Percentiles rank a stretch among this genome's conserved stretches.
phyloP scores from a whole-genome alignment of 2,797 vertebrate genomes.

The Gambusia yucatana region DNA sequence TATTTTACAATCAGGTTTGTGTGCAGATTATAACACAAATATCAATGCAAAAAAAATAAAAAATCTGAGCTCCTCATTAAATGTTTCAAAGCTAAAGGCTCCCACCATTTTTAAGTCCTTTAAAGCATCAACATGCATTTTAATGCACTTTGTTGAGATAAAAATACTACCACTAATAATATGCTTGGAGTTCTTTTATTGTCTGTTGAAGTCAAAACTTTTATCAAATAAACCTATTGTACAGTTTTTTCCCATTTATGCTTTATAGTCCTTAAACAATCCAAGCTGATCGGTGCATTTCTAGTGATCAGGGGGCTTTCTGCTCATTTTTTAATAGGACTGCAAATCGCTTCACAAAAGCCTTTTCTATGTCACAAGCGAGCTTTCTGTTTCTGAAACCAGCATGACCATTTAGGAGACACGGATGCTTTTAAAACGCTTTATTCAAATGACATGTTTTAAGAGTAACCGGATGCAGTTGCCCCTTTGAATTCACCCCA shows the following conservation, averaged over 20 bases:
- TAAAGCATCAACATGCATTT: not conserved
- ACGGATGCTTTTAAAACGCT: not conserved
- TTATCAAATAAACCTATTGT: not conserved
- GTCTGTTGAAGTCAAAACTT: not conserved
- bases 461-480: slow-evolving; percentile 11
- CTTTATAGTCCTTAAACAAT: not conserved
- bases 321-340: not conserved
- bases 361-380: slow-evolving; percentile 11
- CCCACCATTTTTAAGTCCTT: not conserved
- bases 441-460: not conserved
- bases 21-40: not conserved
- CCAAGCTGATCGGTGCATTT: not conserved
- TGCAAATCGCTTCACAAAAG: not conserved
- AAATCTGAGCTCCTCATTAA: not conserved
- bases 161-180: not conserved
- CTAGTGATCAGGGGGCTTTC: not conserved
- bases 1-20: not conserved
- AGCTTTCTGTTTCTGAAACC: slow-evolving; percentile 16
- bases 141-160: not conserved
- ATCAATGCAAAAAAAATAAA: not conserved
- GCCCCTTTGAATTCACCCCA: slow-evolving; percentile 62
- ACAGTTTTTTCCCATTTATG: not conserved
- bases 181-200: not conserved
- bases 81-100: not conserved
- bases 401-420: slow-evolving; percentile 7